phyloP scores from a whole-genome alignment of 2,113 vertebrate genomes.

The Amblyopsis rosae region DNA sequence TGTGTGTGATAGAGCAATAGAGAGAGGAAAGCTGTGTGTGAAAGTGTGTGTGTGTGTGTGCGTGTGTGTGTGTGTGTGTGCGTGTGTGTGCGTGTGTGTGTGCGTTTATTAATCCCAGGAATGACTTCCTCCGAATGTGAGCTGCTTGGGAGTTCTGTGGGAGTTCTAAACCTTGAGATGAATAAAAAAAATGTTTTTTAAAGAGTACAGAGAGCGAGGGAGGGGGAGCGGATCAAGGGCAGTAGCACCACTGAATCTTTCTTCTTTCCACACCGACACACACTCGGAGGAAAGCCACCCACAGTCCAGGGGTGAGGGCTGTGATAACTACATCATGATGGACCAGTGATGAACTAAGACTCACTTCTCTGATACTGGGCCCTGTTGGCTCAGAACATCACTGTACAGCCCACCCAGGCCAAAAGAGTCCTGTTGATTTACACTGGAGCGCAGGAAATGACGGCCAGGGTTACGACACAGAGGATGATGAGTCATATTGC shows the following conservation, averaged over 20 bases:
- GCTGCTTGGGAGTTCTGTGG: slow-evolving; percentile 74
- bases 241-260: slow-evolving; percentile 39
- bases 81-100: slow-evolving; percentile 14
- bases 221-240: slow-evolving; percentile 51
- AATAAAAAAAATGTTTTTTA: slow-evolving; percentile 22
- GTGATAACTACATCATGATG: slow-evolving; percentile 49
- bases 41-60: background rate
- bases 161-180: slow-evolving; percentile 65
- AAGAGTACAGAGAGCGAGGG: slow-evolving; percentile 32
- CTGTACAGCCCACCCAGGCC: slow-evolving; percentile 37
- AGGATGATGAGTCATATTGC: too few relatives aligned
- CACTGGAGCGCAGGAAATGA: too few relatives aligned
- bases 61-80: slow-evolving; percentile 20
- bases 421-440: too few relatives aligned
- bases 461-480: too few relatives aligned
- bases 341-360: slow-evolving; percentile 44
- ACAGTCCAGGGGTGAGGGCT: slow-evolving; percentile 41
- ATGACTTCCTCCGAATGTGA: slow-evolving; percentile 70
- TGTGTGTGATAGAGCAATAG: slow-evolving; percentile 12
- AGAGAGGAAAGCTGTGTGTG: background rate
- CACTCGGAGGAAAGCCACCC: slow-evolving; percentile 54
- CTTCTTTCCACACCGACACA: slow-evolving; percentile 21
- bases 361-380: slow-evolving; percentile 37
- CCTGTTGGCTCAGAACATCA: background rate
- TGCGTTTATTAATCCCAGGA: slow-evolving; percentile 69